These are phyloP conservation scores for Nebria salina DNA, from an alignment of 2,888 invertebrate genomes.

Conservation along the genomic window DNA sequence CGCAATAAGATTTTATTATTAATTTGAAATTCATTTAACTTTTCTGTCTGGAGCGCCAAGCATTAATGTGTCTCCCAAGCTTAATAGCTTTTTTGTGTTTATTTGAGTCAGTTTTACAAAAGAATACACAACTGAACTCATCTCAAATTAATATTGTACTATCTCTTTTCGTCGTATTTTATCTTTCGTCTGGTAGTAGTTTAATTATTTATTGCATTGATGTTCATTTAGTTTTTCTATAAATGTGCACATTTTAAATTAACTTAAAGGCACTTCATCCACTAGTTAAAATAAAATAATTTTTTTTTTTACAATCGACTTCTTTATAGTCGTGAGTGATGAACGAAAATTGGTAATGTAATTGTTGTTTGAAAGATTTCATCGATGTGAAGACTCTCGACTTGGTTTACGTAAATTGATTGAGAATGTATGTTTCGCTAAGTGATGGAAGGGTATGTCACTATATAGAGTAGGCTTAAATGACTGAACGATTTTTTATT, in stretches of 20 bases:
- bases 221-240: neutral
- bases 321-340: neutral
- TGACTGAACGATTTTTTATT: neutral
- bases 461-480: neutral
- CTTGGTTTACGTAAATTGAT: neutral
- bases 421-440: neutral
- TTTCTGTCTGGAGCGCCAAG: conserved; percentile 8
- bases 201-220: neutral
- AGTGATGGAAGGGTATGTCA: neutral
- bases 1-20: conserved; percentile 40
- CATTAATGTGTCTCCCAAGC: conserved; percentile 5
- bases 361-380: neutral
- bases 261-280: neutral
- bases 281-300: too few relatives aligned
- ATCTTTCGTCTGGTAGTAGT: neutral
- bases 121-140: neutral
- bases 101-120: neutral
- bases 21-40: conserved; percentile 45
- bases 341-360: neutral
- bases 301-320: too few relatives aligned
- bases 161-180: neutral
- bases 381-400: neutral
- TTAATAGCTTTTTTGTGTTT: conserved; percentile 11
- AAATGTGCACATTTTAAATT: neutral
- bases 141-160: conserved; percentile 8